Percentiles rank a stretch among this genome's conserved stretches.
These are phyloP conservation scores for Octonoba sinensis DNA, from an alignment of 2,888 invertebrate genomes.

Conservation along the genomic window DNA sequence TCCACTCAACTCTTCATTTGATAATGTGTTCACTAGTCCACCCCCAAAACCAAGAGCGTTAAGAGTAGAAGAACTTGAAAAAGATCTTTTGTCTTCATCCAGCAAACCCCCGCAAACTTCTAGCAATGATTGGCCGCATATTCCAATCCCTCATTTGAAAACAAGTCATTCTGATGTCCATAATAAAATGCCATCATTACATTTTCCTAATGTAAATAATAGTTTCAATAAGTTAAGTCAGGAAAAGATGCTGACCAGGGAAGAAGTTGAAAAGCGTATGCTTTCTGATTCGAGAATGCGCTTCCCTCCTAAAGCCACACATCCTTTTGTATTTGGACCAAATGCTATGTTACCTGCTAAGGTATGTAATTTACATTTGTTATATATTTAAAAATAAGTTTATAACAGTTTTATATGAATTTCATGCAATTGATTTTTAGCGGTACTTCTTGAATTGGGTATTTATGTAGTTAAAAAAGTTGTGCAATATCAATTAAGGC, in stretches of 20 bases:
- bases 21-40: conserved; percentile 36
- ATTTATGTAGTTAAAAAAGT: too few species aligned
- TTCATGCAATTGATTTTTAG: too few species aligned
- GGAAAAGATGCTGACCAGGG: conserved; percentile 34
- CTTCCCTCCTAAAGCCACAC: conserved; percentile 14
- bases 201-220: conserved; percentile 25
- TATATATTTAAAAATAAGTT: too few species aligned
- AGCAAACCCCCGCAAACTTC: conserved; percentile 59
- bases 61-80: conserved; percentile 82
- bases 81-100: conserved; percentile 76
- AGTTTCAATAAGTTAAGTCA: conserved; percentile 23
- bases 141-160: background rate
- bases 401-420: too few species aligned
- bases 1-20: conserved; percentile 20
- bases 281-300: conserved; percentile 34
- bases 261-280: conserved; percentile 53
- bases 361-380: background rate
- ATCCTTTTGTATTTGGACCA: background rate
- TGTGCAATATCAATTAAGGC: too few species aligned
- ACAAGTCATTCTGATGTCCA: background rate
- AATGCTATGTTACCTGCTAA: conserved; percentile 13
- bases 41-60: conserved; percentile 76
- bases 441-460: too few species aligned
- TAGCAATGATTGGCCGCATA: conserved; percentile 35
- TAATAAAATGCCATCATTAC: conserved; percentile 1